Evolutionary conservation across 2,113 vertebrate species (phyloP), one percentile per base, ranked within the genome.

Genomic region (Anguilla rostrata): DNA sequence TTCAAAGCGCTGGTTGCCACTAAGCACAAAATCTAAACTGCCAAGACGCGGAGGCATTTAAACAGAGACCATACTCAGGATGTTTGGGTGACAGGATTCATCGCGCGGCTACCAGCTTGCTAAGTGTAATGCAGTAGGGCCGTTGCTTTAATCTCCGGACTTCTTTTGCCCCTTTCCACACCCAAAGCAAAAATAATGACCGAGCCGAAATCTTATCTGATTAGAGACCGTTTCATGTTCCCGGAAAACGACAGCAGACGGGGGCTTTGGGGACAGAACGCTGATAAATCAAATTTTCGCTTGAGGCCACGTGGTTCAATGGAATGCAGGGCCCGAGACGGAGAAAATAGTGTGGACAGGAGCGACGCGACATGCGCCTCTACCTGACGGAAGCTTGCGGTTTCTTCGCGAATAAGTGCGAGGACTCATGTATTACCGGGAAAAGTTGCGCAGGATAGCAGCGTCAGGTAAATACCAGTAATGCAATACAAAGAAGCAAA

Each of bases 241-340:
- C 85, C 4, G 39, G 86, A 75, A 82, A 84, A 81, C 40, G 84
- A 57, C 46, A 1, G 83, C 71, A 1, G 63, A 34, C 7, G 1
- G 71, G 29, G 29, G 11, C 78, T 22, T 80, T 80, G 78, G 40
- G 78, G 78, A 20, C 78, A 80, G 88, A 84, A 22, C 71, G 29
- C 71, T 90, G 83, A 40, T 71, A 83, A 56, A 85, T 88, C 81
- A 53, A 85, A 79, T 87, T 86, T 71, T 66, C 78, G 87, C 84
- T 88, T 84, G 2, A 75, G 87, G 84, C 92, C 90, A 91, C 87
- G 90, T 92, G 91, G 80, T 75, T n/a, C 89, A 88, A 43, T 87
- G 93, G 56, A 90, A 92, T 92, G 89, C 83, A 63, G 86, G 71
- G 18, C 20, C 9, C 5, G 16, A 88, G 78, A 16, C 49, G 71